Base-by-base conservation (phyloP, 2,888 invertebrate genomes). In the Drosophila subsilvestris region DNA sequence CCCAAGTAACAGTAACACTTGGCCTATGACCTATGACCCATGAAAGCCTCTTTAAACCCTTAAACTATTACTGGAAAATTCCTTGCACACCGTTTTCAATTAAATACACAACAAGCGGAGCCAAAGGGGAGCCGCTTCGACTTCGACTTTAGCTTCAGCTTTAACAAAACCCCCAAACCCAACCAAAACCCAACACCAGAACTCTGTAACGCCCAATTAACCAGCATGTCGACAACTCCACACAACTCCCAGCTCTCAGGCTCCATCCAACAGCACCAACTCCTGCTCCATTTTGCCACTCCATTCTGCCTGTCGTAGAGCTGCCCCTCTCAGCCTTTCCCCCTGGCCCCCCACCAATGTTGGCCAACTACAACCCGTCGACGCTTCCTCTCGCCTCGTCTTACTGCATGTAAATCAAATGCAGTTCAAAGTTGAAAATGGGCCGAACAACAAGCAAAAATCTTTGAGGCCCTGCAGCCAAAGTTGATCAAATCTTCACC, bases 341-440 rank as follows among this genome's bases (percentile, higher is more conserved):
- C n/a, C n/a, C n/a, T n/a, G n/a, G n/a, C n/a, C n/a, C n/a, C n/a
- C n/a, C n/a, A n/a, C n/a, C n/a, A n/a, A n/a, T 17, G n/a, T 20
- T 20, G 22, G 54, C n/a, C 25, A 44, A 12, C 6, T 4, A 58
- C 60, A 59, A 65, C 76, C 72, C 80, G 82, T 77, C 72, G 82
- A 82, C 80, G 80, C 76, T 62, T 67, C 69, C 53, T 50, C 57
- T 66, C 55, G 58, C 4, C 25, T 25, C 25, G 25, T 62, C 57
- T 65, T 47, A 37, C 37, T 37, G 84, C 79, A 83, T 82, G 82
- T 80, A 85, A 85, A 86, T 86, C 83, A 83, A 81, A 78, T 62
- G 68, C 58, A 78, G 83, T 86, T 84, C 83, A 83, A 81, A 84
- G 86, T 84, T 86, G 75, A 85, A 83, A 83, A 78, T 76, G 69